A percentile compares a stretch with the other conserved stretches of the same genome.
Conservation (phyloP, 2,888 invertebrate species). For the Gymnosoma rotundatum region DNA sequence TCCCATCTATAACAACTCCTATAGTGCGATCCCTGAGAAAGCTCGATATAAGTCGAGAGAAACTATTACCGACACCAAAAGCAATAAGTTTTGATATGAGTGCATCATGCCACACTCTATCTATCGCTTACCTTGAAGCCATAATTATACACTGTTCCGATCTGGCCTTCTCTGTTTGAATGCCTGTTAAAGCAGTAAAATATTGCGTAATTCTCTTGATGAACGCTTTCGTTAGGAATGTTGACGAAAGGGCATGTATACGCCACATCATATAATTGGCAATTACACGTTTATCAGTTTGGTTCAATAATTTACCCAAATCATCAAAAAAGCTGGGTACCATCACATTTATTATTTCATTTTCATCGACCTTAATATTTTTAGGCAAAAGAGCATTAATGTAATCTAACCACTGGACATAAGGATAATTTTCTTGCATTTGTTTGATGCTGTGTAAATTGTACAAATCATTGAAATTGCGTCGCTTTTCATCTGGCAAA, state of each 20-base stretch:
- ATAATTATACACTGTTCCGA: slow-evolving; percentile 96
- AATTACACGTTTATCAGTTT: slow-evolving; percentile 86
- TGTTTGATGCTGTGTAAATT: slow-evolving; percentile 94
- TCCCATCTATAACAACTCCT: too few relatives aligned
- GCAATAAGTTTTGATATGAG: too few relatives aligned
- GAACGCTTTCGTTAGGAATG: slow-evolving; percentile 90
- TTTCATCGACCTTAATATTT: slow-evolving; percentile 84
- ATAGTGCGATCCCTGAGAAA: too few relatives aligned
- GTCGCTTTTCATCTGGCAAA: slow-evolving; percentile 92
- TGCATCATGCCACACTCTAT: too few relatives aligned
- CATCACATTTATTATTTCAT: slow-evolving; percentile 92
- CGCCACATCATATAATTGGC: slow-evolving; percentile 98
- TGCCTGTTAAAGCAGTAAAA: slow-evolving; percentile 91
- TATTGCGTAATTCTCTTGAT: slow-evolving; percentile 91
- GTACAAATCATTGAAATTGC: slow-evolving; percentile 95
- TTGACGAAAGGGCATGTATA: slow-evolving; percentile 90
- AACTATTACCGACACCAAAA: too few relatives aligned
- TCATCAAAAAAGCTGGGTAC: slow-evolving; percentile 91
- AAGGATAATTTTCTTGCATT: slow-evolving; percentile 88
- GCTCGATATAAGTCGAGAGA: too few relatives aligned
- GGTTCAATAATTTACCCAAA: slow-evolving; percentile 85
- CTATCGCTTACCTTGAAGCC: slow-evolving; percentile 86
- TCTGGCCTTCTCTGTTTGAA: slow-evolving; percentile 91
- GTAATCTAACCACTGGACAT: slow-evolving; percentile 85
- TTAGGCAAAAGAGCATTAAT: slow-evolving; percentile 90